Conservation (phyloP, 2,888 invertebrate genomes). For the Trichopria drosophilae region DNA sequence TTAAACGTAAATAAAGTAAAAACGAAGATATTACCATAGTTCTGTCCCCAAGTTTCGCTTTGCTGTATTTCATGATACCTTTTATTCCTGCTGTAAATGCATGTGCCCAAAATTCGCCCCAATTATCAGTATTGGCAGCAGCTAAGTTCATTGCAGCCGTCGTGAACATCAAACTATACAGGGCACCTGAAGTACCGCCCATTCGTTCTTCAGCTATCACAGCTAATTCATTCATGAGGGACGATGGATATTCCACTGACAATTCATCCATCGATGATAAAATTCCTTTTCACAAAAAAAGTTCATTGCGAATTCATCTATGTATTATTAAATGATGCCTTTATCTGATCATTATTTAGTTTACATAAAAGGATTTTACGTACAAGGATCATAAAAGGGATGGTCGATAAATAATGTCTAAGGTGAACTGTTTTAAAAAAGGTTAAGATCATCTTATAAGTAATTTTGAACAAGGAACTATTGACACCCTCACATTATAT, state of each 20-base stretch:
- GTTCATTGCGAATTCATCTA: background rate
- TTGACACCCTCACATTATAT: no score
- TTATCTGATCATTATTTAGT: no score
- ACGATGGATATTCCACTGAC: conserved; percentile 54
- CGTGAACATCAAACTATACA: conserved; percentile 77
- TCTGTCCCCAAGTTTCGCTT: conserved; percentile 73
- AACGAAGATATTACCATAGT: conserved; percentile 66
- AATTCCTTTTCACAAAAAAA: conserved; percentile 39
- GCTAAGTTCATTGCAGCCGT: conserved; percentile 62
- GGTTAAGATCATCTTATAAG: no score
- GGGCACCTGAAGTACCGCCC: conserved; percentile 79
- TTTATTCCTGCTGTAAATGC: conserved; percentile 64
- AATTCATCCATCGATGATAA: conserved; percentile 39
- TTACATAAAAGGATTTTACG: no score
- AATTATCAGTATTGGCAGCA: conserved; percentile 27
- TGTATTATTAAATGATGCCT: no score
- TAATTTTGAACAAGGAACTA: no score
- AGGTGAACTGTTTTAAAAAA: no score
- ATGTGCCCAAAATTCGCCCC: conserved; percentile 59
- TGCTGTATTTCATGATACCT: conserved; percentile 71
- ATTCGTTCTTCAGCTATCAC: conserved; percentile 70
- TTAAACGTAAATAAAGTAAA: background rate
- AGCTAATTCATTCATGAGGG: conserved; percentile 61
- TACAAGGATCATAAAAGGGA: no score
- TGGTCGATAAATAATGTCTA: background rate